Conservation (phyloP, 2,888 invertebrate genomes). For the Stramonita haemastoma region DNA sequence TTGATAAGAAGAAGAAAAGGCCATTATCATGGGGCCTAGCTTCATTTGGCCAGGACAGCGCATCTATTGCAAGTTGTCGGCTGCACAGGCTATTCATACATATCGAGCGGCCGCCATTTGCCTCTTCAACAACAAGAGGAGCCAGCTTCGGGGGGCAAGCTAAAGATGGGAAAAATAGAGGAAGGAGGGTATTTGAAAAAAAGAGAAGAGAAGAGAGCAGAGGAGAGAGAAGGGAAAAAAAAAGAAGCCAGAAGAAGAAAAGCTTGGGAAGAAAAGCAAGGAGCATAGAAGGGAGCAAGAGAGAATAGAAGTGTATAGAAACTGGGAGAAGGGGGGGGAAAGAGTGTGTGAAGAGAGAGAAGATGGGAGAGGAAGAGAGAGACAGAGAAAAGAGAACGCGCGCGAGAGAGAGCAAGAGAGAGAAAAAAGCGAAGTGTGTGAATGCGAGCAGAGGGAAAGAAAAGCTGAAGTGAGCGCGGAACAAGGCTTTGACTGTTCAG, state of each 20-base stretch:
- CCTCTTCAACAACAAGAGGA: neutral
- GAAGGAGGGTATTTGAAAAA: neutral
- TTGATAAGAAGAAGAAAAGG: constrained; percentile 50
- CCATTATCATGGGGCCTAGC: constrained; percentile 46
- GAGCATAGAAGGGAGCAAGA: neutral
- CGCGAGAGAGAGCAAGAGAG: neutral
- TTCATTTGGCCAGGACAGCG: constrained; percentile 45
- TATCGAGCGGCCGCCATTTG: constrained; percentile 41
- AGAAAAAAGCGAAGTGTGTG: neutral
- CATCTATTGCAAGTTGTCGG: constrained; percentile 44
- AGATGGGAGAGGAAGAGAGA: neutral
- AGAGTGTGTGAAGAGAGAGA: neutral
- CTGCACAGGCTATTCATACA: constrained; percentile 14
- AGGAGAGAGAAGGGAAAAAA: neutral
- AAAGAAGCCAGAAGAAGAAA: neutral
- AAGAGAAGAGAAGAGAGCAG: neutral
- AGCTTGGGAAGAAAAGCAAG: constrained; percentile 27
- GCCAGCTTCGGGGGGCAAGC: constrained; percentile 36
- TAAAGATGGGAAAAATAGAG: constrained; percentile 18
- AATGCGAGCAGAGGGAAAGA: constrained; percentile 13
- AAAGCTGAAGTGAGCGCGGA: neutral
- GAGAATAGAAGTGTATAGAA: constrained; percentile 12
- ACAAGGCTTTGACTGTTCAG: constrained; percentile 20
- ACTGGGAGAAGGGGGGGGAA: neutral
- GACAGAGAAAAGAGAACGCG: neutral